Conservation (phyloP, 2,888 invertebrate species). For the Netelia inedita region DNA sequence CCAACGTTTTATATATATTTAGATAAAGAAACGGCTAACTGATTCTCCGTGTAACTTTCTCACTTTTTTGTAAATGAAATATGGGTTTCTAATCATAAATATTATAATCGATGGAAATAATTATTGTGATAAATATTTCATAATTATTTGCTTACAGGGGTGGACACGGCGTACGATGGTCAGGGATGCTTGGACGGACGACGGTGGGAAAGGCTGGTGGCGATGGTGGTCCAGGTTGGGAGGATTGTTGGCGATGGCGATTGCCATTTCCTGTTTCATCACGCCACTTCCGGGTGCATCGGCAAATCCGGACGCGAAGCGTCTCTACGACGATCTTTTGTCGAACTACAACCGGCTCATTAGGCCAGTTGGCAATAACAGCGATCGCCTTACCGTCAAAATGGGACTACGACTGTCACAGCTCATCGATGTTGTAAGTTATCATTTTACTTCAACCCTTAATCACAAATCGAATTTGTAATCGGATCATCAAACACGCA, state of each 20-base stretch:
- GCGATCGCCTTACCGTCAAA: constrained; percentile 97
- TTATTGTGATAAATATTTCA: not conserved
- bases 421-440: constrained; percentile 96
- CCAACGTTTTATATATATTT: not conserved
- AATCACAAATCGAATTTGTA: not conserved
- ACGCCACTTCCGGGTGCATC: constrained; percentile 86
- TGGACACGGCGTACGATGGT: constrained; percentile 95
- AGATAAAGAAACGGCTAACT: not conserved
- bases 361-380: constrained; percentile 97
- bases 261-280: constrained; percentile 87
- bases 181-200: constrained; percentile 86
- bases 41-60: not conserved
- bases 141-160: constrained; percentile 87
- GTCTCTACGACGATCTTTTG: constrained; percentile 97
- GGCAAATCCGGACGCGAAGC: constrained; percentile 97
- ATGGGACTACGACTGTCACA: constrained; percentile 96
- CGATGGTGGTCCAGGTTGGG: constrained; percentile 79
- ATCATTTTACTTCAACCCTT: not conserved
- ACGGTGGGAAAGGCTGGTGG: constrained; percentile 84
- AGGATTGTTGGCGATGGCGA: constrained; percentile 90
- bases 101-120: not conserved
- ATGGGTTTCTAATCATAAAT: too few species aligned
- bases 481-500: too few species aligned
- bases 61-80: not conserved
- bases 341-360: constrained; percentile 98